These are phyloP conservation scores for Sesia bembeciformis DNA, from an alignment of 2,888 invertebrate genomes.

Conservation along the genomic window DNA sequence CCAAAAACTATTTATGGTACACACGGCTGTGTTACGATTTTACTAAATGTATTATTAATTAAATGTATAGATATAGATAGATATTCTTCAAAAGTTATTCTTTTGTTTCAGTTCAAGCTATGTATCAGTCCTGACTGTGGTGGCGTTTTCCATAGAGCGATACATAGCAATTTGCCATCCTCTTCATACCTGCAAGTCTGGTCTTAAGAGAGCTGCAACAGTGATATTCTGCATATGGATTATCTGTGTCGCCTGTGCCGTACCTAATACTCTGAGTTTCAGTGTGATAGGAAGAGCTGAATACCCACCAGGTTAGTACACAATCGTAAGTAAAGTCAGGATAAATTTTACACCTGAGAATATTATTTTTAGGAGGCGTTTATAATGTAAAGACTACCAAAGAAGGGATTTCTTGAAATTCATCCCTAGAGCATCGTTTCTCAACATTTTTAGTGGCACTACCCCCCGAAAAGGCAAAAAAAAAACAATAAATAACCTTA, in stretches of 20 bases:
- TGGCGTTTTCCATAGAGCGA: conserved; percentile 9
- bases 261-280: neutral
- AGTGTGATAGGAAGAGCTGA: neutral
- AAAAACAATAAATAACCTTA: too few relatives aligned
- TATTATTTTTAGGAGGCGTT: too few relatives aligned
- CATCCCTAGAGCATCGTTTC: too few relatives aligned
- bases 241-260: neutral
- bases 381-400: too few relatives aligned
- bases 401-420: too few relatives aligned
- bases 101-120: conserved; percentile 6
- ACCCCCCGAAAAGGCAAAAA: too few relatives aligned
- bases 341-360: too few relatives aligned
- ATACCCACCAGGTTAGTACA: neutral
- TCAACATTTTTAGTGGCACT: too few relatives aligned
- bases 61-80: too few relatives aligned
- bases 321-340: neutral
- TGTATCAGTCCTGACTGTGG: conserved; percentile 9
- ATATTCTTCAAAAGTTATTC: neutral
- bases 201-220: conserved; percentile 3
- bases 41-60: too few relatives aligned
- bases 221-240: conserved; percentile 3
- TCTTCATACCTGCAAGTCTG: neutral
- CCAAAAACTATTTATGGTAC: too few relatives aligned
- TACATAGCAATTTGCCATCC: conserved; percentile 9
- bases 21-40: too few relatives aligned